phyloP scores from a whole-genome alignment of 2,113 vertebrate species.

The Tragelaphus buxtoni region DNA sequence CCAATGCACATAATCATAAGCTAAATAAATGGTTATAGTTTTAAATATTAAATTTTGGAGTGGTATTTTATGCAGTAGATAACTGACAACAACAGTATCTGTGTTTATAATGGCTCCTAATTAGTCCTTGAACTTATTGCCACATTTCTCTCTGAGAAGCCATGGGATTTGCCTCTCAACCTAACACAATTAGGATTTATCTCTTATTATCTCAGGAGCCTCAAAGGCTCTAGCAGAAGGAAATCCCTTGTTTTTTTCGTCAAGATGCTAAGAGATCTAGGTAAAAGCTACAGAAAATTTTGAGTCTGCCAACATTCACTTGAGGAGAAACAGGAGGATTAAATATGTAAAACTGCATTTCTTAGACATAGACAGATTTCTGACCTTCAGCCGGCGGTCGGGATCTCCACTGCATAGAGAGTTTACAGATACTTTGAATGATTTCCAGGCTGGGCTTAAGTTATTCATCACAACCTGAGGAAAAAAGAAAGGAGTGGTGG shows the following conservation, averaged over 20 bases:
- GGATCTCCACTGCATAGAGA: slow-evolving; percentile 97
- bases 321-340: neutral
- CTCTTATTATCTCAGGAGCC: neutral
- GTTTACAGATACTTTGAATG: slow-evolving; percentile 97
- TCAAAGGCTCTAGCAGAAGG: neutral
- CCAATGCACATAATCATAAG: neutral
- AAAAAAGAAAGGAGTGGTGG: slow-evolving; percentile 50
- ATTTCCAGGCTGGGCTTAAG: slow-evolving; percentile 96
- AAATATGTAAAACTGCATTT: neutral
- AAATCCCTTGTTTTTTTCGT: neutral
- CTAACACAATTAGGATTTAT: neutral
- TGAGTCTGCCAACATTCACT: neutral
- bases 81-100: neutral
- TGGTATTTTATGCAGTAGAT: neutral
- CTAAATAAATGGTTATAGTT: neutral
- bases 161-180: neutral
- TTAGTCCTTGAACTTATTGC: neutral
- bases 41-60: neutral
- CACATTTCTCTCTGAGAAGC: neutral
- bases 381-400: slow-evolving; percentile 94
- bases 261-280: neutral
- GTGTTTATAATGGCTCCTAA: neutral
- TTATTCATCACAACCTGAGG: slow-evolving; percentile 97
- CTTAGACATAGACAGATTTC: slow-evolving; percentile 41
- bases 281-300: neutral